Base-by-base conservation (phyloP, 1,140 invertebrate genomes). In the Drosophila arizonae region DNA sequence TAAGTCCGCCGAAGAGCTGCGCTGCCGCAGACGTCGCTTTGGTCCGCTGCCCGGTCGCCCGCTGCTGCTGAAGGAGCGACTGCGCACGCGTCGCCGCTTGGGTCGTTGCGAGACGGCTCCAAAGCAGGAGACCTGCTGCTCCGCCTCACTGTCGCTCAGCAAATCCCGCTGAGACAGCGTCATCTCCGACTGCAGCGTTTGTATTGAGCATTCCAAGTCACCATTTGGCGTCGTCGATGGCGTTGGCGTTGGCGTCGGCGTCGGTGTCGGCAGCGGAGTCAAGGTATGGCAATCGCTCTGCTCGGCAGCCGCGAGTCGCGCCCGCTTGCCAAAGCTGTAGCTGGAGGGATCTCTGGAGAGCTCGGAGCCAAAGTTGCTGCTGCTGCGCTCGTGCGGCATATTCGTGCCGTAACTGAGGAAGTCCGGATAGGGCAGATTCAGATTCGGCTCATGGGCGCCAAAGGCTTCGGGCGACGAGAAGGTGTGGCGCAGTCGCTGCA, bases 401-500 rank as follows among this genome's bases (percentile, higher is more conserved):
- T 90, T 91, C 46, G 90, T 90, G 39, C 90, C 90, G 33, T 91
- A 91, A 51, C 79, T 90, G 0, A 82, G 62, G 5, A 87, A 85
- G 50, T 90, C 87, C 8, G 86, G 79, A 54, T 84, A 85, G 6
- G 76, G 80, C 28, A 91, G 51, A n/a, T 86, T 72, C 11, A 89
- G 61, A 10, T 39, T 39, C 15, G 17, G 43, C 43, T 78, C 86
- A 15, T 78, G 65, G 10, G 63, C 69, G 8, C 62, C 70, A 60
- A 91, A 91, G 6, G 90, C 76, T 26, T 91, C 90, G 0, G 90
- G 90, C 0, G 90, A 85, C 13, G 90, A 91, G 55, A 91, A 91
- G 1, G 90, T 91, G 15, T 91, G 90, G 9, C 90, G 88, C 43
- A 91, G 58, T 1, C 90, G 79, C 56, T 87, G 87, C 9, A 90